Base-by-base conservation (phyloP, 2,113 vertebrate genomes). In the Indicator indicator region DNA sequence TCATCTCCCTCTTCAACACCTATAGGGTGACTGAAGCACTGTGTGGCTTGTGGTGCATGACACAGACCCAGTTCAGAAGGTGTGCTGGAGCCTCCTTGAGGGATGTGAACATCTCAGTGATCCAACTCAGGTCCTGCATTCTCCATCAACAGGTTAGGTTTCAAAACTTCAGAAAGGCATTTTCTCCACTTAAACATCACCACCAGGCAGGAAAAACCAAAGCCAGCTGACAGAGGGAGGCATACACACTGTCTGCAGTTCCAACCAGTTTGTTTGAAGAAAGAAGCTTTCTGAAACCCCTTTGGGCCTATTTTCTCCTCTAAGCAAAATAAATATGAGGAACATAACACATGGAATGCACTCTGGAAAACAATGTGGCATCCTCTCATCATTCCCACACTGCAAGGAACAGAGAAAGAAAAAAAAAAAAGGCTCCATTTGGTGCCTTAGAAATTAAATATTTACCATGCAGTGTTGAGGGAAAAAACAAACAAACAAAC, bases 341-440 rank as follows among this genome's bases (percentile, higher is more conserved):
- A 88, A 89, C 36, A 32, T 87, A 96, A 97, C 79, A 94, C 65
- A 95, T 95, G 96, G 96, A 98, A 98, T 97, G 94, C 96, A 96
- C 90, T 94, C 96, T 90, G 89, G 70, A 95, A 97, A 97, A 95
- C 18, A 92, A 92, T 17, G 81, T 20, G 38, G 75, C 84, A 83
- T 88, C 58, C 48, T 86, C 75, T 89, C 63, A 52, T 89, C 89
- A 81, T 70, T 55, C 54, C 5, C 76, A 97, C 85, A 92, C 88
- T 86, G 77, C 91, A 95, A 93, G 94, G 87, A 68, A 63, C 78
- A 42, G 24, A 91, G 76, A 48, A 48, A 12, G 23, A 24, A 52
- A 50, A 13, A 52, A 23, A 21, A 48, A 86, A 90, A 83, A 96
- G 86, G 86, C 94, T 96, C 88, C 67, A 3, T 88, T 93, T 74